These are phyloP conservation scores for Hypanus sabinus DNA, from an alignment of 2,113 vertebrate species.

Conservation along the genomic window DNA sequence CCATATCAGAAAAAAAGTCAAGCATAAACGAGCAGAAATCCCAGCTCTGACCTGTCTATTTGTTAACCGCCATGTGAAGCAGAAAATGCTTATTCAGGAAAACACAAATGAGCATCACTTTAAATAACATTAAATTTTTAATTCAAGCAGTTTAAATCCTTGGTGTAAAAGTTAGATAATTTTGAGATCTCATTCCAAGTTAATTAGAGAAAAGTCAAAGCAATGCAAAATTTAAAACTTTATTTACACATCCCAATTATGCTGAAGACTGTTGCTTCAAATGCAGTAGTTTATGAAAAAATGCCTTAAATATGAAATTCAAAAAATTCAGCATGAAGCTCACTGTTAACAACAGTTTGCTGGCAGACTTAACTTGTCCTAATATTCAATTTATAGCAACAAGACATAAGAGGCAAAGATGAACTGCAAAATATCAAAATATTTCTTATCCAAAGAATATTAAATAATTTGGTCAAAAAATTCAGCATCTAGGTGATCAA, in stretches of 20 bases:
- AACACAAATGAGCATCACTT: background rate
- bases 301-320: background rate
- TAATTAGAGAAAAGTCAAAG: constrained; percentile 25
- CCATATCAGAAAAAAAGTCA: constrained; percentile 3
- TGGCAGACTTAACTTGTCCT: background rate
- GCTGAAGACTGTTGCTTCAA: background rate
- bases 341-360: background rate
- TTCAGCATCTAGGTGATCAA: background rate
- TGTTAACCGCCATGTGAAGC: constrained; percentile 14
- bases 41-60: constrained; percentile 4
- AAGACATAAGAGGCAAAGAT: background rate
- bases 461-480: background rate
- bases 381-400: background rate
- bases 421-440: background rate
- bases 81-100: background rate
- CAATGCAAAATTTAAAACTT: background rate
- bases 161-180: background rate
- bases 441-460: background rate
- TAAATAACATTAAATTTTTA: background rate
- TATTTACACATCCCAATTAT: background rate
- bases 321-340: background rate
- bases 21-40: constrained; percentile 8
- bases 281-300: background rate
- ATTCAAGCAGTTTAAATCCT: background rate
- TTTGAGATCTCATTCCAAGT: background rate